Evolutionary conservation across 2,797 vertebrate species (phyloP), one percentile per base, ranked within the genome.

Genomic region (Scleropages formosus): DNA sequence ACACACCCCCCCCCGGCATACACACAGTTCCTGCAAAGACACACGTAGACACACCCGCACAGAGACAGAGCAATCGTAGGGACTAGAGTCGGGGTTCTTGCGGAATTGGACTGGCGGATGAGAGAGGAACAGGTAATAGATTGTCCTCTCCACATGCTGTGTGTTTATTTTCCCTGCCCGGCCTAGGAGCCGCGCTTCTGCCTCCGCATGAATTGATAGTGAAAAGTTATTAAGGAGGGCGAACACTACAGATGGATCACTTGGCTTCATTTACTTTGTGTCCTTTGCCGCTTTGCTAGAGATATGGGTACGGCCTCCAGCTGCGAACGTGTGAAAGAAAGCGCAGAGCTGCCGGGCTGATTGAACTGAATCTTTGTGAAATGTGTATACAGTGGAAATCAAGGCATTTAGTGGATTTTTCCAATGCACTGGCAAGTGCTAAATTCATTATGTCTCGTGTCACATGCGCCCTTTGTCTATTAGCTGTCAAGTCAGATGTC

Each of bases 231-330:
- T 47, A 69, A 18, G 49, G 49, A 24, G 13, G 4, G 22, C 4
- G 44, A 51, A 26, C 13, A 24, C n/a, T 15, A 22, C 44, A 69
- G 67, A 51, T 69, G 67, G 47, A 69, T 69, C 24, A 69, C 22
- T 69, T 22, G 16, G 3, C 46, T 53, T 69, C 12, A 26, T 4
- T 46, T 69, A 7, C 20, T 26, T 6, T 16, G 47, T 51, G 49
- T 69, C 49, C 47, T 47, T 20, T 18, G 20, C 22, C 24, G 22
- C 26, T 15, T 22, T 51, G 46, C 8, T 7, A 51, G 26, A 8
- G 47, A 56, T 13, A 69, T 53, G 24, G n/a, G 20, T 47, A 18
- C 46, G 16, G 66, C 22, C 67, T 24, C 47, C 27, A 27, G 51
- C 47, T 46, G 46, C 46, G 9, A 31, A 46, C 0, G 39, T 67